Conservation (phyloP, 2,797 vertebrate species). For the Paedocypris micromegethes region DNA sequence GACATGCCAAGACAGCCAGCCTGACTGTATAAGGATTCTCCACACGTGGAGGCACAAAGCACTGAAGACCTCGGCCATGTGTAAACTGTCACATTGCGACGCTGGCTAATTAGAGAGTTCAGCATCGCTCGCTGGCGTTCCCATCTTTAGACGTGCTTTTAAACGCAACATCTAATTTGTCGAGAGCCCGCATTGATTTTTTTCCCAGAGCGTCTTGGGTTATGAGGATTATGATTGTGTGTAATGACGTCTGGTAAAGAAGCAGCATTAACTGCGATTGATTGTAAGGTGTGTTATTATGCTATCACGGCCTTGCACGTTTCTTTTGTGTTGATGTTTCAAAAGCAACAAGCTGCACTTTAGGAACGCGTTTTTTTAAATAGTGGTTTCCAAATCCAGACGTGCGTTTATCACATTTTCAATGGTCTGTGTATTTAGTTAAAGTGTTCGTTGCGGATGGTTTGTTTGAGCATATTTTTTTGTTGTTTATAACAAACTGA, state of each 20-base stretch:
- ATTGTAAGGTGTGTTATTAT: slow-evolving; percentile 21
- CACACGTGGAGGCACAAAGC: neutral
- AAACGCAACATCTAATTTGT: slow-evolving; percentile 5
- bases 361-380: too few species aligned
- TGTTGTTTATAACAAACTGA: too few species aligned
- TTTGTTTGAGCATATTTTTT: too few species aligned
- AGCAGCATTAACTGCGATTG: slow-evolving; percentile 31
- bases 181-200: slow-evolving; percentile 30
- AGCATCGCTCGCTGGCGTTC: too few species aligned
- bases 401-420: too few species aligned
- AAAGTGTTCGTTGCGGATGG: too few species aligned
- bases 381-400: too few species aligned
- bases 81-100: slow-evolving; percentile 5
- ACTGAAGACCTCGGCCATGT: neutral
- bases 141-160: too few species aligned
- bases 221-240: slow-evolving; percentile 13
- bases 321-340: slow-evolving; percentile 8
- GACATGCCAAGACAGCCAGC: slow-evolving; percentile 27
- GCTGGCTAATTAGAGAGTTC: neutral
- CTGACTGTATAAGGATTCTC: slow-evolving; percentile 3
- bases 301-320: slow-evolving; percentile 8
- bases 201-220: slow-evolving; percentile 11
- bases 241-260: slow-evolving; percentile 17
- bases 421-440: too few species aligned
- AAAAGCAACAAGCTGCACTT: neutral